Base-by-base conservation (phyloP, 2,113 vertebrate genomes). In the Pandion haliaetus region DNA sequence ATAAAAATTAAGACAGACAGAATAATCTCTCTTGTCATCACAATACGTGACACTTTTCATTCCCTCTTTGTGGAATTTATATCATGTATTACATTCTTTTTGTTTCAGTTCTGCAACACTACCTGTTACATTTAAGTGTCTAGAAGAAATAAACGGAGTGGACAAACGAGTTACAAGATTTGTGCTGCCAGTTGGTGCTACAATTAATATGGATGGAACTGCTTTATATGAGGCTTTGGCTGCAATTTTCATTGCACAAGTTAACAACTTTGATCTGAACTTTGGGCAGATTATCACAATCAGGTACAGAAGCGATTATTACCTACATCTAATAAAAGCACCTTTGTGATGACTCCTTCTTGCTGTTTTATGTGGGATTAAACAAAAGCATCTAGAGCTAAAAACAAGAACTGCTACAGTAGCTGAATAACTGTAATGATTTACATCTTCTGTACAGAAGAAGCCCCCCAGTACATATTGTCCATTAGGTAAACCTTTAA, bases 241-340 rank as follows among this genome's bases (percentile, higher is more conserved):
- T 65, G 99, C 99, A 97, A 99, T 99, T 96, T 99, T 99, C 98
- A 99, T 99, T 8, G 99, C 99, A 82, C 99, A 99, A 94, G 99
- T 99, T 95, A 99, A 99, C 97, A 98, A 99, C 95, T 99, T 98
- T 74, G 98, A 99, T 23, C 98, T 99, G 85, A 99, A 99, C 97
- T 99, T 99, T 54, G 99, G 99, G 38, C 99, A 99, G 97, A 99
- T 99, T 98, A 99, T 99, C 93, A 99, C 99, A 62, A 99, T 99
- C 98, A 99, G 99, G 99, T 99, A 99, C 67, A 74, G 34, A 94
- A 88, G 32, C 6, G 38, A 29, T 67, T 79, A 32, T 72, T 71
- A 82, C 14, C 6, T 66, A 38, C 12, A 38, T 52, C 47, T 59
- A 49, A 50, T 79, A 36, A 52, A 84, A 57, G 7, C 5, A n/a